Conservation (phyloP, 2,888 invertebrate species). For the Aporophyla nigra region DNA sequence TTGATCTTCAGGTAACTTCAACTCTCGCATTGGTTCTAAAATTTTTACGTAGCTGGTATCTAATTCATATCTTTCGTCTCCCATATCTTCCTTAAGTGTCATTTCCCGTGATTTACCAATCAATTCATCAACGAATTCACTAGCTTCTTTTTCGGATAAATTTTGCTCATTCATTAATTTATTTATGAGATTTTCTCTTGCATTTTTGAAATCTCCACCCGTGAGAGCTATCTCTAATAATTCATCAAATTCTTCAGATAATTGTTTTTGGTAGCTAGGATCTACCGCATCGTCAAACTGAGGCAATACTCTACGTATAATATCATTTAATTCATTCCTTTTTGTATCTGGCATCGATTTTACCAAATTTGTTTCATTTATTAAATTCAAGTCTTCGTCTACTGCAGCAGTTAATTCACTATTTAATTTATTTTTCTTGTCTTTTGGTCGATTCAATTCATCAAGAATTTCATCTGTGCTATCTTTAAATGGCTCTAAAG, state of each 20-base stretch:
- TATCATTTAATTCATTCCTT: background rate
- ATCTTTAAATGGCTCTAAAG: background rate
- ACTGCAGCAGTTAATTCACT: constrained; percentile 48
- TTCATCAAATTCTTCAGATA: constrained; percentile 17
- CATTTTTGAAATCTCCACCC: constrained; percentile 19
- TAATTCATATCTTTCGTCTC: constrained; percentile 1
- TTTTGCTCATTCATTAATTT: constrained; percentile 29
- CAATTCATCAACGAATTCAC: constrained; percentile 10
- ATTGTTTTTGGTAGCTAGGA: constrained; percentile 6
- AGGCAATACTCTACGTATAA: constrained; percentile 10
- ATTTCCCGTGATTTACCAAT: constrained; percentile 17
- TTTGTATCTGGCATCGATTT: background rate
- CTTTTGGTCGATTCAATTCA: constrained; percentile 28
- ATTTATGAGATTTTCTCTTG: constrained; percentile 11
- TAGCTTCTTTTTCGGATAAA: constrained; percentile 28
- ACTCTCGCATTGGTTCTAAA: constrained; percentile 17
- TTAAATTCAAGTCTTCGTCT: background rate
- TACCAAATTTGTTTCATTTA: background rate
- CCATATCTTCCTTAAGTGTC: background rate
- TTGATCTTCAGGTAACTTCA: constrained; percentile 19
- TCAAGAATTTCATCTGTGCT: constrained; percentile 52
- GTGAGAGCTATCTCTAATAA: constrained; percentile 8
- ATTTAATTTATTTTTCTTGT: constrained; percentile 46
- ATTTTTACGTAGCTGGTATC: background rate
- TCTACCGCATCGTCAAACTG: constrained; percentile 7